phyloP scores from a whole-genome alignment of 1,140 invertebrate genomes.

The Rhopalosiphum maidis region DNA sequence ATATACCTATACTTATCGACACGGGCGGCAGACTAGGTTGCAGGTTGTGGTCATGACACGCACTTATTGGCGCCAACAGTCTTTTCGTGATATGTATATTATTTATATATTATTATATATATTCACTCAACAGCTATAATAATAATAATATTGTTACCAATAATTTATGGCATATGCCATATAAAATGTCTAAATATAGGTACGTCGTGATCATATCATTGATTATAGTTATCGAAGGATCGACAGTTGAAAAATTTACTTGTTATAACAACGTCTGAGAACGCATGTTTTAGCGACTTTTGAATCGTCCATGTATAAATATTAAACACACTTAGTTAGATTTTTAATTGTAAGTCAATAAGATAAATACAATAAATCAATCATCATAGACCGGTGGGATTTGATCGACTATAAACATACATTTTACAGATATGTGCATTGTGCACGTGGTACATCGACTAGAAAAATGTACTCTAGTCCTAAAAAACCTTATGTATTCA shows the following conservation, averaged over 20 bases:
- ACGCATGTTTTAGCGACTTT: neutral
- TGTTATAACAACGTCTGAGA: neutral
- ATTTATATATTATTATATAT: neutral
- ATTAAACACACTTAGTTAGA: neutral
- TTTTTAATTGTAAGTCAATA: neutral
- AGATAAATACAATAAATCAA: neutral
- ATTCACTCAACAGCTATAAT: neutral
- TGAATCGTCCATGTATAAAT: neutral
- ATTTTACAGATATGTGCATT: too few relatives aligned
- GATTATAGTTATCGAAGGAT: neutral
- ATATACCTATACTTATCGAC: neutral
- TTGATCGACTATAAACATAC: neutral
- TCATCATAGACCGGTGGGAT: neutral
- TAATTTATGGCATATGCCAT: neutral
- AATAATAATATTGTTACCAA: neutral
- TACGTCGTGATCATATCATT: neutral
- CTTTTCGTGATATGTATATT: neutral
- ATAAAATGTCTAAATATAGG: neutral
- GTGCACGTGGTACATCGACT: neutral
- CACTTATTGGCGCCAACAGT: slow-evolving; percentile 28
- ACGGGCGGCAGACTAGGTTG: neutral
- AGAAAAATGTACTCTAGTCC: neutral
- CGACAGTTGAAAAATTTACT: neutral
- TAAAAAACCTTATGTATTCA: neutral
- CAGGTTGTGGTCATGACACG: neutral